Evolutionary conservation across 2,797 vertebrate species (phyloP).

Genomic region (Gila robusta): DNA sequence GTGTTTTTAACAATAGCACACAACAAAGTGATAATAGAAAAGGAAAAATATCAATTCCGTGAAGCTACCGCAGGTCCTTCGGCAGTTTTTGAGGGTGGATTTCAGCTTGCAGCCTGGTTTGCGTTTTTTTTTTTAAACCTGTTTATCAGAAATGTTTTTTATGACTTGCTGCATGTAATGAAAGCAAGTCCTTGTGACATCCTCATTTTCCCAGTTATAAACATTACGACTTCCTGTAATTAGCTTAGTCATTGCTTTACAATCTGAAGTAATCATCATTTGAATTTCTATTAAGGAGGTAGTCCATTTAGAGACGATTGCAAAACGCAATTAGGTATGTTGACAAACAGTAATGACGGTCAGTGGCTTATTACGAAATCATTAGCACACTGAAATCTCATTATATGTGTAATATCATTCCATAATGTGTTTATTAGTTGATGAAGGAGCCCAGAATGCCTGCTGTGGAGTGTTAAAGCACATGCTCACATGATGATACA

Average conservation of each 20-base stretch:
- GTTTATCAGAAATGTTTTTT: not conserved
- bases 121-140: not conserved
- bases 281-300: conserved; percentile 66
- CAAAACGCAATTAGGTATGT: conserved; percentile 71
- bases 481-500: conserved; percentile 5
- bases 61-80: not conserved
- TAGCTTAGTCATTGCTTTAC: conserved; percentile 67
- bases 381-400: conserved; percentile 73
- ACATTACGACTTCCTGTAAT: conserved; percentile 69
- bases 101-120: not conserved
- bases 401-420: conserved; percentile 71
- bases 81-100: conserved; percentile 18
- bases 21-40: conserved; percentile 34
- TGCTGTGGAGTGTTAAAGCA: conserved; percentile 32
- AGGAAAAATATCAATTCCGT: conserved; percentile 23
- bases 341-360: conserved; percentile 72
- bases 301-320: conserved; percentile 69
- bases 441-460: conserved; percentile 54
- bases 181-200: conserved; percentile 37
- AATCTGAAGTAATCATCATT: conserved; percentile 65
- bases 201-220: conserved; percentile 60
- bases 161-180: conserved; percentile 37
- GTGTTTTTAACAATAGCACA: conserved; percentile 43
- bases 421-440: conserved; percentile 71
- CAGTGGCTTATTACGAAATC: conserved; percentile 73